Percentiles rank a stretch among this genome's conserved stretches.
Evolutionary conservation across 2,113 vertebrate genomes (phyloP).

Genomic region (Dermatemys mawii): DNA sequence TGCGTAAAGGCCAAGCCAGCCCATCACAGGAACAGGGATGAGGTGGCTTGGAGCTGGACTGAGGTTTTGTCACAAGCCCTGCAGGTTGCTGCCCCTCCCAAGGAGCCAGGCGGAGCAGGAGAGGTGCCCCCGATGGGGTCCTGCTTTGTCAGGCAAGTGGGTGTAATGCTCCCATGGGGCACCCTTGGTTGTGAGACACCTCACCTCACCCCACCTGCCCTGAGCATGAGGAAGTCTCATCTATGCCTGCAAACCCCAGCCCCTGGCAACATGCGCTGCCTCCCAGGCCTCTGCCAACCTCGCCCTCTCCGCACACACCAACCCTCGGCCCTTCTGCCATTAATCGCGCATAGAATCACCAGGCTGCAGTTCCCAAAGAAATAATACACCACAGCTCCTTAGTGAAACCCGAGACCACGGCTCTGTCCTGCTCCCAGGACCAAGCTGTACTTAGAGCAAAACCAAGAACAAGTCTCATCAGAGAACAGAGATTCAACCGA

Average conservation of each 20-base stretch:
- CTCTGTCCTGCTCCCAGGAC: background rate
- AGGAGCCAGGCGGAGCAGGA: background rate
- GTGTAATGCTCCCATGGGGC: background rate
- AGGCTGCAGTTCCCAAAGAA: background rate
- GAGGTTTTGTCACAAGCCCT: background rate
- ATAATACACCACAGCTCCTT: background rate
- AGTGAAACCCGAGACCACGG: background rate
- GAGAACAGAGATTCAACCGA: background rate
- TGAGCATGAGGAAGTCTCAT: background rate
- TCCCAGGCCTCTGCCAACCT: background rate
- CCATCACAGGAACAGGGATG: background rate
- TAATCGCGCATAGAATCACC: background rate
- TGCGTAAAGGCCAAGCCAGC: background rate
- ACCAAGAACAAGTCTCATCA: background rate
- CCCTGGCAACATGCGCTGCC: background rate
- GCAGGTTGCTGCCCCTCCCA: background rate
- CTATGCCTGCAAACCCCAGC: background rate
- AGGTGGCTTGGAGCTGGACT: background rate
- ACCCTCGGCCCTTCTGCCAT: background rate
- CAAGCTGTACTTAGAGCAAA: background rate
- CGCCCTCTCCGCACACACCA: background rate
- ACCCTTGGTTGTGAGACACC: background rate
- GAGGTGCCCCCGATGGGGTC: background rate
- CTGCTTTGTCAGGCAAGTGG: background rate
- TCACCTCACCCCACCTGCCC: background rate